Evolutionary conservation across 2,888 invertebrate genomes (phyloP), one percentile per base, ranked within the genome.

Genomic region (Netelia inedita): DNA sequence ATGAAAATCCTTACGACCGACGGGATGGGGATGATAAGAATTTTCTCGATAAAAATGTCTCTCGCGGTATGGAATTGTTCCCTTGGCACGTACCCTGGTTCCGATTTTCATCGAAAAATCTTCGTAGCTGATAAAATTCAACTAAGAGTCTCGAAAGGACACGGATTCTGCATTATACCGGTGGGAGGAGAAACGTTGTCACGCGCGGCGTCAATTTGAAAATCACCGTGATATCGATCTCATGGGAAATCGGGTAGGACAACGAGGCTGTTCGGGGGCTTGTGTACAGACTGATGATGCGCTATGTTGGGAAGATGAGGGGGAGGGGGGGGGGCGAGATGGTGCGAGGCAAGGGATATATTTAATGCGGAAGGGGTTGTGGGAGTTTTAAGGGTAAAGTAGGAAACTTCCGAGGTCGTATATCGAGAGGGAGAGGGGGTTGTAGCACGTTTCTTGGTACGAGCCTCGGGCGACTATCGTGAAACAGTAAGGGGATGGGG

Each of bases 201-300:
- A 11, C 21, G 55, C 23, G 59, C 5, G 23, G 72, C 59, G 72
- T 78, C 81, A 85, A 78, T 85, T 69, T 81, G 65, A 81, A 69
- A 74, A 85, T 85, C 81, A 81, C 63, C 63, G n/a, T 74, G 84
- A 81, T 81, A 79, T 85, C 74, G 68, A 85, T 81, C 84, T 69
- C 84, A 41, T 57, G 84, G 84, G 84, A 81, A 85, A 85, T 81
- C 74, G 73, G 59, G 63, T 65, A 23, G 57, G 57, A 71, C 57
- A 53, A 71, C 55, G 63, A 66, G 57, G 21, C 57, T 68, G 21
- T 46, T 19, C 6, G 43, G 46, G 43, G 11, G 19, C 9, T 41
- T 43, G 63, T 65, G 16, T 41, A 35, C 23, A 41, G 61, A 10
- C 28, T 8, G 35, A 10, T 65, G n/a, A 50, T 21, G 28, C 53